Conservation (phyloP, 1,140 invertebrate genomes). For the Ganaspis sp. region DNA sequence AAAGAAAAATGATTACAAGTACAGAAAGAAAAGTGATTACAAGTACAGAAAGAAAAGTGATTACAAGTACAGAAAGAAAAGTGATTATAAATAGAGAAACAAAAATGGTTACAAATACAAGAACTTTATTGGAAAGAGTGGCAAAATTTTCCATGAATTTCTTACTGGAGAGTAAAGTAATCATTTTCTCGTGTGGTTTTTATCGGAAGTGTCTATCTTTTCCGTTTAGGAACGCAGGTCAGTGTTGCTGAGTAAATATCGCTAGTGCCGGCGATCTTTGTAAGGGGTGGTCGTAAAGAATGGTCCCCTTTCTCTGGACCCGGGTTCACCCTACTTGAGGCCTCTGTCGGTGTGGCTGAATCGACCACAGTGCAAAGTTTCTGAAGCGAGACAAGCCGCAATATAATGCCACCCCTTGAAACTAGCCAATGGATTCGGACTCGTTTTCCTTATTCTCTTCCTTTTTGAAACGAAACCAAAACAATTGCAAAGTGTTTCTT, state of each 20-base stretch:
- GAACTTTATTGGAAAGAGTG: no score
- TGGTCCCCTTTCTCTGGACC: slow-evolving; percentile 55
- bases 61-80: no score
- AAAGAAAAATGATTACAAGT: no score
- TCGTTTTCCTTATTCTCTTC: slow-evolving; percentile 29
- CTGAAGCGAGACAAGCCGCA: slow-evolving; percentile 70
- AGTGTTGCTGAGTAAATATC: slow-evolving; percentile 64
- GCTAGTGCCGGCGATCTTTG: slow-evolving; percentile 63
- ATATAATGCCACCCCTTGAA: slow-evolving; percentile 66
- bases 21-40: no score
- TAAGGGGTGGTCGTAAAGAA: slow-evolving; percentile 66
- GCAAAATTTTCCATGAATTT: no score
- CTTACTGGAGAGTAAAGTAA: no score
- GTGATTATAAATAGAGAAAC: no score
- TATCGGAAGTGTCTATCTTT: slow-evolving; percentile 47
- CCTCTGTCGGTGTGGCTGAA: slow-evolving; percentile 46
- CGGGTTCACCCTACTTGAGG: slow-evolving; percentile 47
- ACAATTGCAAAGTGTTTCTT: not conserved
- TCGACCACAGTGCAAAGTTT: slow-evolving; percentile 69
- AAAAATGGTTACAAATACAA: no score
- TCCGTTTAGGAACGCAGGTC: slow-evolving; percentile 56
- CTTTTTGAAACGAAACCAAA: slow-evolving; percentile 33
- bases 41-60: no score
- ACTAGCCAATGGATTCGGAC: not conserved
- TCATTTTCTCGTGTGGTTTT: no score